Conservation (phyloP, 2,113 vertebrate species). For the Xiphophorus couchianus region DNA sequence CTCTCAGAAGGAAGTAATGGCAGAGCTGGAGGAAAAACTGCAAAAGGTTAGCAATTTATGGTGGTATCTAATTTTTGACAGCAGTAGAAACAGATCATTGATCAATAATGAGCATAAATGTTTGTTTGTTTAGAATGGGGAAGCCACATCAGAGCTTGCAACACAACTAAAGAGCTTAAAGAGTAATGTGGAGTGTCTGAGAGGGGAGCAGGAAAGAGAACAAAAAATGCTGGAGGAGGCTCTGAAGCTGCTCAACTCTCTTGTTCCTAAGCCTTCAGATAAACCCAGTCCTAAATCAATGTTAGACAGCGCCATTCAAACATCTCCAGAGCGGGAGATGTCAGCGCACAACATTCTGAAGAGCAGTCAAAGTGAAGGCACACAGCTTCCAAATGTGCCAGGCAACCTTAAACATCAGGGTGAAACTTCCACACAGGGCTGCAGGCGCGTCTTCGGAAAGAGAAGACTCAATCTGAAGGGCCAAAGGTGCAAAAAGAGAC, state of each 20-base stretch:
- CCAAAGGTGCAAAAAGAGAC: constrained; percentile 55
- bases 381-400: background rate
- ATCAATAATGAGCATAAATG: constrained; percentile 3
- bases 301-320: constrained; percentile 72
- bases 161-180: constrained; percentile 65
- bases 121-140: constrained; percentile 55
- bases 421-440: background rate
- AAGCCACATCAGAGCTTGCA: constrained; percentile 55
- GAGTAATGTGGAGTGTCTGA: constrained; percentile 62
- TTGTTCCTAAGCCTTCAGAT: constrained; percentile 50
- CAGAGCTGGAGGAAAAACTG: constrained; percentile 62
- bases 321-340: constrained; percentile 29
- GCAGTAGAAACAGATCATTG: constrained; percentile 4
- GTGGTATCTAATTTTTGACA: background rate
- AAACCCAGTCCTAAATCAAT: constrained; percentile 29
- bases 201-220: constrained; percentile 67
- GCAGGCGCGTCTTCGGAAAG: background rate
- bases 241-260: constrained; percentile 63
- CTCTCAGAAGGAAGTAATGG: constrained; percentile 60
- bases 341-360: constrained; percentile 19
- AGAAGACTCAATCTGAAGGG: constrained; percentile 30
- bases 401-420: constrained; percentile 8
- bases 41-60: constrained; percentile 57
- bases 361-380: constrained; percentile 25
- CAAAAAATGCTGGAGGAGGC: constrained; percentile 67